Base-by-base conservation (phyloP, 2,888 invertebrate genomes). In the Cephus rjabovi region DNA sequence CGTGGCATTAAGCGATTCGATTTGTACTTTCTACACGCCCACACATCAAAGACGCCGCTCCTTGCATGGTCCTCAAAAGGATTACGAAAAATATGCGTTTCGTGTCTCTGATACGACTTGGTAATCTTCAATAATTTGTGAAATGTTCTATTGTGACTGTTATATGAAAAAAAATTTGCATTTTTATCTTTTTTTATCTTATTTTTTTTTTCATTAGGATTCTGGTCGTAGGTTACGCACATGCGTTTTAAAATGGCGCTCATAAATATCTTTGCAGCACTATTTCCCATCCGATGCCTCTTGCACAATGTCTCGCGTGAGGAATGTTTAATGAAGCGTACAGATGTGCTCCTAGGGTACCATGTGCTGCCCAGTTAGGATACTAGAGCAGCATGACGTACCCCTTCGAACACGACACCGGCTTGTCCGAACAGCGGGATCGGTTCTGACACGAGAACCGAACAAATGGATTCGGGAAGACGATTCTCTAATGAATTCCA, bases 1-100 rank as follows among this genome's bases (percentile, higher is more conserved):
- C 90, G 90, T 89, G 89, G 90, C 88, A 87, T 83, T 81, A 85
- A 81, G 86, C 87, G 86, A 90, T 91, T 90, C 91, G 90, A 91
- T 91, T 90, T 90, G 89, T 89, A 88, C 85, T 86, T 81, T 80
- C 85, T 71, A 71, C 85, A 85, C 89, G 87, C 89, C 89, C 87
- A 89, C 89, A 87, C 89, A 88, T 90, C 89, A 90, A 91, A 89
- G 87, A 85, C 79, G 83, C 88, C 88, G 89, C 85, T 82, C 83
- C 81, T 80, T 80, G 80, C 78, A 56, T 73, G 75, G 80, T 75
- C 77, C 70, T 37, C 78, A 76, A 86, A 87, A 86, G 87, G 87
- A 87, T 89, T 87, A 89, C 85, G 80, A 80, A 76, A 82, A 79
- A 81, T 77, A 79, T 73, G 76, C 75, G 56, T 56, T 23, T 23